A percentile compares a stretch with the other conserved stretches of the same genome.
Conservation (phyloP, 2,113 vertebrate species). For the Monopterus albus region DNA sequence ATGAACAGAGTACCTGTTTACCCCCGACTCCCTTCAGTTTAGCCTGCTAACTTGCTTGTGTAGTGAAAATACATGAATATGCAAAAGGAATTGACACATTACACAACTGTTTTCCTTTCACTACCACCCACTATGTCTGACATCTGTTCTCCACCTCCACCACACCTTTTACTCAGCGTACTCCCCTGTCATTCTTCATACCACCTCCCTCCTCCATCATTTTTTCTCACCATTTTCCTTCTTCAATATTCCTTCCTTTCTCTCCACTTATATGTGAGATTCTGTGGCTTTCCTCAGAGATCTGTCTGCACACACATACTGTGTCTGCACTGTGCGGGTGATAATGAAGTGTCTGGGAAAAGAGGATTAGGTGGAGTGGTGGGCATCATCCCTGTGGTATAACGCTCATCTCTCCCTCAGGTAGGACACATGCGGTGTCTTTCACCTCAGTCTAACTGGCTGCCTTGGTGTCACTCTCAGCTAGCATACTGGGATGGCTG, state of each 20-base stretch:
- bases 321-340: conserved; percentile 61
- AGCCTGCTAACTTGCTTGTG: background rate
- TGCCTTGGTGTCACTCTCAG: conserved; percentile 64
- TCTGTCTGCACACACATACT: conserved; percentile 61
- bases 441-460: conserved; percentile 63
- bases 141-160: conserved; percentile 58
- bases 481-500: conserved; percentile 54
- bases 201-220: background rate
- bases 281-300: conserved; percentile 57
- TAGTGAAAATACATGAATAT: conserved; percentile 35
- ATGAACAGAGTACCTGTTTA: conserved; percentile 12
- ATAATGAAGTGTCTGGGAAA: conserved; percentile 80
- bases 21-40: background rate
- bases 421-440: conserved; percentile 62
- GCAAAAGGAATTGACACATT: conserved; percentile 31
- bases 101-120: conserved; percentile 51
- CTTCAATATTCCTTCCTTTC: conserved; percentile 14
- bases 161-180: conserved; percentile 34
- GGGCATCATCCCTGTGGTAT: conserved; percentile 72
- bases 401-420: conserved; percentile 72
- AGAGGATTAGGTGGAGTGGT: conserved; percentile 78
- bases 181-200: conserved; percentile 43
- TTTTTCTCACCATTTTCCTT: conserved; percentile 29
- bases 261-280: conserved; percentile 36
- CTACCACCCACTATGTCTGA: conserved; percentile 49